Percentiles rank a stretch among this genome's conserved stretches.
These are phyloP conservation scores for Cryptomyrus ogoouensis DNA, from an alignment of 2,113 vertebrate species.

Conservation along the genomic window DNA sequence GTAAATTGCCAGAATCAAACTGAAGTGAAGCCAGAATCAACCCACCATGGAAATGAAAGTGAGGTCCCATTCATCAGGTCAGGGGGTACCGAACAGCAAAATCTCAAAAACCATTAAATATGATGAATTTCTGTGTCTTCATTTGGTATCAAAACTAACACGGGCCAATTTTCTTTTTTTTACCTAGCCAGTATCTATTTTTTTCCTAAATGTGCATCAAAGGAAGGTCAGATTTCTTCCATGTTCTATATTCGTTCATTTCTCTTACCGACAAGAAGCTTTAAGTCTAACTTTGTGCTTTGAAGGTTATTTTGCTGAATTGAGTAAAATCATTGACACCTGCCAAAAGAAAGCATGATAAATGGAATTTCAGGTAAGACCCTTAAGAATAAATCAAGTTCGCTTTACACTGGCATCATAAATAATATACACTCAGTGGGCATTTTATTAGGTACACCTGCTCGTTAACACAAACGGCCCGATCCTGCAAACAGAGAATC, in stretches of 20 bases:
- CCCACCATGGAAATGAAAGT: neutral
- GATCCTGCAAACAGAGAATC: neutral
- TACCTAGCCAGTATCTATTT: neutral
- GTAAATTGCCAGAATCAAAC: neutral
- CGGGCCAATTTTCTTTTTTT: neutral
- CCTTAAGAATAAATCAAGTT: neutral
- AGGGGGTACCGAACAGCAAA: neutral
- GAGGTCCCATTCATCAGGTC: neutral
- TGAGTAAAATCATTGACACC: neutral
- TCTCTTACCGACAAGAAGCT: neutral
- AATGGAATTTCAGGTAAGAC: neutral
- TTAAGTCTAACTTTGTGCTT: neutral
- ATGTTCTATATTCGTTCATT: neutral
- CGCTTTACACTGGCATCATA: neutral
- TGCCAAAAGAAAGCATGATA: neutral
- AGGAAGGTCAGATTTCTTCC: neutral
- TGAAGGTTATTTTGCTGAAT: neutral
- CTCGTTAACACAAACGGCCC: neutral
- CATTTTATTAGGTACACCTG: conserved; percentile 7
- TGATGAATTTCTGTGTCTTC: neutral
- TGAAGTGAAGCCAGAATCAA: neutral
- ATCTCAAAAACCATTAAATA: neutral
- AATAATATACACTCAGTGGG: neutral
- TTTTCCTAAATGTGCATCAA: neutral
- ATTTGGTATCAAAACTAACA: neutral